These are phyloP conservation scores for Deladenus siricidicola DNA, from an alignment of 2,888 invertebrate genomes.

Conservation along the genomic window DNA sequence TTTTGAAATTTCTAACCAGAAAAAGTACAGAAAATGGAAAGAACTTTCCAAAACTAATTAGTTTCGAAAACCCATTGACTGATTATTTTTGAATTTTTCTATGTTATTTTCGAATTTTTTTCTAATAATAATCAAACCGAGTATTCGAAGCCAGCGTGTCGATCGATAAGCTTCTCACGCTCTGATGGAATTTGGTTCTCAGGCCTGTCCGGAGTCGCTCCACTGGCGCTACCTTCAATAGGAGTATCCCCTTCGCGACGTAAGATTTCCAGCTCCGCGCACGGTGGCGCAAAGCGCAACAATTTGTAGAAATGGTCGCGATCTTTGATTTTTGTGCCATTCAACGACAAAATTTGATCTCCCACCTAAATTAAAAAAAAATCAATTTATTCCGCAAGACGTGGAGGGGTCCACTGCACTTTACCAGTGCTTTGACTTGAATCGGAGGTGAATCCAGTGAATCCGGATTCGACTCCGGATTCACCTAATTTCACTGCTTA, in stretches of 20 bases:
- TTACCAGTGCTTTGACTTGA: no score
- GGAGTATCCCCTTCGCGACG: conserved; percentile 32
- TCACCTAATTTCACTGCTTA: no score
- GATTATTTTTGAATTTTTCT: no score
- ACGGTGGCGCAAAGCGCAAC: conserved; percentile 36
- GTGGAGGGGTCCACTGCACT: no score
- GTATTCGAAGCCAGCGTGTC: conserved; percentile 41
- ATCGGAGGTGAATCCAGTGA: no score
- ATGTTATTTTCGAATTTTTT: no score
- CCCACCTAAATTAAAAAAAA: conserved; percentile 30
- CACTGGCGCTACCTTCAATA: background rate
- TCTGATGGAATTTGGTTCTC: conserved; percentile 40
- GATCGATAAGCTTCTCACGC: conserved; percentile 38
- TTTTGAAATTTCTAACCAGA: no score
- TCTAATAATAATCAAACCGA: no score
- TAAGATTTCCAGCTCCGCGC: conserved; percentile 27
- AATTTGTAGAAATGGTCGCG: conserved; percentile 38
- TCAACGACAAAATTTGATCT: conserved; percentile 39
- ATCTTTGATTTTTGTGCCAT: conserved; percentile 29
- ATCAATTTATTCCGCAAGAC: background rate
- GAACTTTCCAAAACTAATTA: no score
- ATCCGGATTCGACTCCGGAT: no score
- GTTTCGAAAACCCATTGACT: no score
- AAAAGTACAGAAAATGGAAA: no score
- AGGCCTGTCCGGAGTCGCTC: conserved; percentile 8